These are phyloP conservation scores for Mesocricetus auratus DNA, from an alignment of 2,113 vertebrate genomes.

Conservation along the genomic window DNA sequence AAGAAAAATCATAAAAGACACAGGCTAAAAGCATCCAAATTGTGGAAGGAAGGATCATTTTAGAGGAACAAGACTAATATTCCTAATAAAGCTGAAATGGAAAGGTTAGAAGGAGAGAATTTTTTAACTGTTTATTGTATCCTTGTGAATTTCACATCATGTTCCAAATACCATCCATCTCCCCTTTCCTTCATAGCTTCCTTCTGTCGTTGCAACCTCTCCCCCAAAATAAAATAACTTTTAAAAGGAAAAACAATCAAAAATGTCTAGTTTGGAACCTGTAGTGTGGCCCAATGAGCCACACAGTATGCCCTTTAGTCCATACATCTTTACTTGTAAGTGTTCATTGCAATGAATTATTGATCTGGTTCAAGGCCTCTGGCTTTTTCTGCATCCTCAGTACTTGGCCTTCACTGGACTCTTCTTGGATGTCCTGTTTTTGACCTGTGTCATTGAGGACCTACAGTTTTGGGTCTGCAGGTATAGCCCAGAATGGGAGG, in stretches of 20 bases:
- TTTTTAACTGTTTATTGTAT: neutral
- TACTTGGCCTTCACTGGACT: neutral
- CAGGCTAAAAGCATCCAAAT: constrained; percentile 53
- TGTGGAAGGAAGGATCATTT: constrained; percentile 18
- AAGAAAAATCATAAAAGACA: constrained; percentile 52
- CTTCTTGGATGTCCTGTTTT: neutral
- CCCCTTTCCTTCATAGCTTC: neutral
- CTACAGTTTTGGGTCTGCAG: neutral
- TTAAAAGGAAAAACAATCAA: neutral
- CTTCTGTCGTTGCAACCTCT: neutral
- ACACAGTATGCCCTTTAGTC: too few relatives aligned
- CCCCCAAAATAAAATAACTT: neutral
- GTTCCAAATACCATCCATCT: neutral
- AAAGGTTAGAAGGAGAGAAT: neutral
- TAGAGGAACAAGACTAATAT: constrained; percentile 44
- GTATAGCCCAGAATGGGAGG: neutral
- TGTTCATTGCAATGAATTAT: too few relatives aligned
- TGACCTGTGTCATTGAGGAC: neutral
- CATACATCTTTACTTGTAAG: too few relatives aligned
- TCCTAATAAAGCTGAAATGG: neutral
- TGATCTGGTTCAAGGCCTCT: neutral
- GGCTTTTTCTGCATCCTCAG: neutral
- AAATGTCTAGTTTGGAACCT: neutral
- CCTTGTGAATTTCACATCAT: neutral
- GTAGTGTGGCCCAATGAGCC: neutral